Base-by-base conservation (phyloP, 1,140 invertebrate species). In the Drosophila ironensis region DNA sequence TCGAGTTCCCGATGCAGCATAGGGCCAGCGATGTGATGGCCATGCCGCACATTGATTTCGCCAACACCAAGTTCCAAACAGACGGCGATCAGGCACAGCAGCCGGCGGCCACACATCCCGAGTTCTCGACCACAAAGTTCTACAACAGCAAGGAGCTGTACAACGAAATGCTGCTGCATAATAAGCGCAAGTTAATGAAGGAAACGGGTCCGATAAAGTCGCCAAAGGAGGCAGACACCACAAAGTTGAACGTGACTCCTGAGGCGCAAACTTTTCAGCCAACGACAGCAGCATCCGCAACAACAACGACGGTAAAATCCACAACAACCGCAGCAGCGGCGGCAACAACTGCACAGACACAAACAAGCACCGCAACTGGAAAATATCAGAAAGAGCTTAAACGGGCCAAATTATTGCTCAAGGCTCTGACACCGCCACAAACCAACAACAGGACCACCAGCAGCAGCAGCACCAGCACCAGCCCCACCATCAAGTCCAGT, bases 101-200 rank as follows among this genome's bases (percentile, higher is more conserved):
- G 35, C 46, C 52, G 0, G 40, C 46, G 5, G 67, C 73, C 24
- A 22, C 66, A 19, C 88, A 89, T 64, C 89, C 89, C 2, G 88
- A 90, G 33, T 90, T 90, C 42, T 89, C 88, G 8, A 89, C 89
- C 41, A 90, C 89, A 22, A 90, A 90, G 69, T 90, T 90, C 48
- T 90, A 90, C 61, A 90, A 90, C 51, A 89, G 88, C 72, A 88
- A 89, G 57, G 88, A 90, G 63, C 56, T 90, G 47, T 90, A 90
- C 70, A 90, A 88, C 69, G 88, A 89, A 68, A 89, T 89, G 88
- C 61, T 89, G 66, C 61, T 70, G 50, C 82, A 88, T 67, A 81
- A 78, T 70, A 81, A 78, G 60, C 75, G 66, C 42, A 89, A 88
- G 59, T 72, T 86, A 86, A 86, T 86, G 57, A 86, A 80, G 60